Percentiles rank a stretch among this genome's conserved stretches.
Evolutionary conservation across 1,140 invertebrate genomes (phyloP).

Genomic region (Aphelenchoides fujianensis): DNA sequence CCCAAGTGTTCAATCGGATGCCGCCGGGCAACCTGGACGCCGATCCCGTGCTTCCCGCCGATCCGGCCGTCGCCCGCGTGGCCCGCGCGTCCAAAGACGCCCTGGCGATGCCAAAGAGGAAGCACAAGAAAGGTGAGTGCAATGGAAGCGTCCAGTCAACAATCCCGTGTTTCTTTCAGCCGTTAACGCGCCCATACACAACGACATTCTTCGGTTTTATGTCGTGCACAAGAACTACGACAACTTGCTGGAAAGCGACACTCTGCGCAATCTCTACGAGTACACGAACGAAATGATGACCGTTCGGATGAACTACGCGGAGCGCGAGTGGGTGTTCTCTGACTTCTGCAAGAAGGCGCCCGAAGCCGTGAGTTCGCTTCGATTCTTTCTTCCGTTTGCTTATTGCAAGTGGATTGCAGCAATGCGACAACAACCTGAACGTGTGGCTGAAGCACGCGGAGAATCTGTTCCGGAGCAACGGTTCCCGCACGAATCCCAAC

Average conservation of each 20-base stretch:
- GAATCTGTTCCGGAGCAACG: conserved; percentile 55
- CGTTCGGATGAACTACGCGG: conserved; percentile 45
- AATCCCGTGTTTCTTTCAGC: too few species aligned
- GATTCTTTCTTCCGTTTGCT: too few species aligned
- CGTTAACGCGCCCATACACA: conserved; percentile 43
- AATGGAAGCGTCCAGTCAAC: conserved; percentile 20
- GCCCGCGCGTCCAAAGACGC: background rate
- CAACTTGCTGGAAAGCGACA: conserved; percentile 59
- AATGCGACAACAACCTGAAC: conserved; percentile 47
- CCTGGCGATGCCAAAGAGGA: conserved; percentile 8
- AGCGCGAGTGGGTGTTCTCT: conserved; percentile 45
- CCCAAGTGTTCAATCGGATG: conserved; percentile 38
- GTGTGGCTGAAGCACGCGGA: conserved; percentile 62
- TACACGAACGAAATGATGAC: conserved; percentile 60
- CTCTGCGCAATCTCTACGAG: conserved; percentile 49
- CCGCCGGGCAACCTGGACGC: conserved; percentile 42
- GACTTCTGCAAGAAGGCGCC: conserved; percentile 59
- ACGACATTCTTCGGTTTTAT: conserved; percentile 61
- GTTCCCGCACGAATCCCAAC: conserved; percentile 55
- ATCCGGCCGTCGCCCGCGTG: background rate
- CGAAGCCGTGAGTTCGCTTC: too few species aligned
- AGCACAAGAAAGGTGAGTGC: conserved; percentile 13
- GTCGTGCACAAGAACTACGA: conserved; percentile 60
- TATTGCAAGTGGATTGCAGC: too few species aligned
- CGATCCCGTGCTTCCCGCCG: background rate